Base-by-base conservation (phyloP, 2,797 vertebrate genomes). In the Orientallactaga sibirica region DNA sequence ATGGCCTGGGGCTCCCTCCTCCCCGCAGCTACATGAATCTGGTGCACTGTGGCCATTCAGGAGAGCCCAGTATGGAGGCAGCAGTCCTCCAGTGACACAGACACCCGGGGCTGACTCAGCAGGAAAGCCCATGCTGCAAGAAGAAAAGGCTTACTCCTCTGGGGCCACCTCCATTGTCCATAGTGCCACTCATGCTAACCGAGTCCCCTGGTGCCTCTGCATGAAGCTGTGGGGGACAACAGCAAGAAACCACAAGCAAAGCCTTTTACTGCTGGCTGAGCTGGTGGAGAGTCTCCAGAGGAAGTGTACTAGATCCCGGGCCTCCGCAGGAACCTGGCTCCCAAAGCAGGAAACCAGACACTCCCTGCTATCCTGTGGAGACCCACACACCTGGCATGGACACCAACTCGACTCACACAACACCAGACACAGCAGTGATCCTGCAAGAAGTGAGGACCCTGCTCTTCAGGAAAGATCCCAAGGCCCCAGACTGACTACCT, bases 181-280 rank as follows among this genome's bases (percentile, higher is more conserved):
- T 81, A 62, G 24, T 37, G 64, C 77, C 86, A 55, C 66, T 25
- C 64, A 70, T 7, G 0, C 41, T 25, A 58, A 41, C 25, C 4
- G 20, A 41, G 41, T 29, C 68, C 66, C 0, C 1, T 24, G 37
- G 73, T 19, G 24, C n/a, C 76, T 66, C 67, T 86, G 83, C 64
- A 62, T 83, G 71, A 7, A 33, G 14, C 52, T 55, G 12, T 41
- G 41, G 64, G 73, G 18, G 67, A 61, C 24, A 48, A 70, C 29
- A 43, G 66, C 25, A 12, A 90, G 33, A 76, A 82, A 62, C n/a
- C 61, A 37, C 33, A 48, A 70, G 58, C 62, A 67, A 76, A 81
- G 82, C 64, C 76, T 41, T 62, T 94, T 76, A 64, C 86, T 77
- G 70, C 76, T 43, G 11, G 10, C 70, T n/a, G 67, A 7, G 37